These are phyloP conservation scores for Hedya salicella DNA, from an alignment of 2,888 invertebrate species.

Conservation along the genomic window DNA sequence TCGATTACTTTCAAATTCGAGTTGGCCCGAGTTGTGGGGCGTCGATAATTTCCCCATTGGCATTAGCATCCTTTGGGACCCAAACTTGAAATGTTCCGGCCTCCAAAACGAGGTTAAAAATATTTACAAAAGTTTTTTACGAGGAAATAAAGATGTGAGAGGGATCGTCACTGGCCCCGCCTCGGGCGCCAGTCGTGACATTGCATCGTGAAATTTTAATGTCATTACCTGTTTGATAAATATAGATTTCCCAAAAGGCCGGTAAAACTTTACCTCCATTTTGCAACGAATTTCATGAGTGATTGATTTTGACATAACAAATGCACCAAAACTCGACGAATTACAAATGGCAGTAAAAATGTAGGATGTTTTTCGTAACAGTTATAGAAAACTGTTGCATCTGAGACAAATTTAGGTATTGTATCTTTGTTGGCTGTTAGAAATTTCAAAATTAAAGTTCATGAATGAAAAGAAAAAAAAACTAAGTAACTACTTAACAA, in stretches of 20 bases:
- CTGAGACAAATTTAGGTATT: no score
- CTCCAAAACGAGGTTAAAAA: slow-evolving; percentile 22
- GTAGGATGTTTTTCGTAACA: not conserved
- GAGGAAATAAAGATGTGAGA: slow-evolving; percentile 15
- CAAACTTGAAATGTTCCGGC: slow-evolving; percentile 3
- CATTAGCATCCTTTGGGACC: slow-evolving; percentile 23
- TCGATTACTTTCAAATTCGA: slow-evolving; percentile 58
- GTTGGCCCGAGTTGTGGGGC: slow-evolving; percentile 45
- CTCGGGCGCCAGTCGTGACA: slow-evolving; percentile 2
- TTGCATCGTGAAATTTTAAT: slow-evolving; percentile 29
- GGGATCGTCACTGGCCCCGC: not conserved
- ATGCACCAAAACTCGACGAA: not conserved
- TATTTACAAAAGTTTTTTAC: slow-evolving; percentile 32
- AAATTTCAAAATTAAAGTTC: no score
- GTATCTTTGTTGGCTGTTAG: no score
- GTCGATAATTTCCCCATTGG: slow-evolving; percentile 51
- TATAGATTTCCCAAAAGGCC: slow-evolving; percentile 34
- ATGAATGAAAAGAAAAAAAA: no score
- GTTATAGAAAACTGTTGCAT: not conserved
- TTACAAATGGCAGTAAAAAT: not conserved
- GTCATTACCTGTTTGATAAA: slow-evolving; percentile 27
- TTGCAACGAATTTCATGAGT: not conserved
- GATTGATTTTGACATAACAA: slow-evolving; percentile 13
- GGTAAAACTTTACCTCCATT: slow-evolving; percentile 1
- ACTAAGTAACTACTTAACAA: no score